phyloP scores from a whole-genome alignment of 35 echinoderm and acorn worm species.

The Lytechinus pictus region DNA sequence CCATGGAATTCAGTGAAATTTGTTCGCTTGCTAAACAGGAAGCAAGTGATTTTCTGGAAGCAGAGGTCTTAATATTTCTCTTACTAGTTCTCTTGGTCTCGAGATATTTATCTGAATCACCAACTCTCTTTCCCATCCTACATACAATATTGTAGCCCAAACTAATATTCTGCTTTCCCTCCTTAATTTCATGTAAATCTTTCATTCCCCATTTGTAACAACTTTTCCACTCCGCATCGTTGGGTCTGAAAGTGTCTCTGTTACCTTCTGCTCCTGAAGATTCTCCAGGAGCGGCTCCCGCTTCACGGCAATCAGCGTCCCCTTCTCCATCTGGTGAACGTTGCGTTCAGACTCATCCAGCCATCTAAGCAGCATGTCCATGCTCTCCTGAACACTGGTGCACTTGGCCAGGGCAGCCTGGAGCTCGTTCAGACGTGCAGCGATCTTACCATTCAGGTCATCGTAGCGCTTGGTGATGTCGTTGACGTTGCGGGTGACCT shows the following conservation, averaged over 20 bases:
- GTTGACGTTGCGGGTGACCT: constrained; percentile 64
- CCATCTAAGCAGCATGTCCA: constrained; percentile 86
- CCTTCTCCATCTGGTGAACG: constrained; percentile 92
- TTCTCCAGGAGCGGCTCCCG: constrained; percentile 88
- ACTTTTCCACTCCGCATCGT: too few relatives aligned
- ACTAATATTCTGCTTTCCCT: not conserved
- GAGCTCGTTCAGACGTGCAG: constrained; percentile 66
- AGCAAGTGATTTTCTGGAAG: too few relatives aligned
- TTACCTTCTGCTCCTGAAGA: constrained; percentile 91
- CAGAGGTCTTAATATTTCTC: too few relatives aligned
- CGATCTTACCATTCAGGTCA: constrained; percentile 70
- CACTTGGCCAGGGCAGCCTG: constrained; percentile 84
- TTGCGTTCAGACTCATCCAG: constrained; percentile 91
- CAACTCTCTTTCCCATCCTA: not conserved
- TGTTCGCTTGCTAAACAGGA: too few relatives aligned
- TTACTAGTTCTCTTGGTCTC: too few relatives aligned
- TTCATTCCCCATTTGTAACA: not conserved
- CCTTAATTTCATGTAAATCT: not conserved
- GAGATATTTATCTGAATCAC: too few relatives aligned
- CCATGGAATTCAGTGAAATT: too few relatives aligned
- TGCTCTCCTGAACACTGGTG: constrained; percentile 79
- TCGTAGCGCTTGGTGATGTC: constrained; percentile 78
- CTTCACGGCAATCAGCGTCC: constrained; percentile 79
- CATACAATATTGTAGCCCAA: not conserved
- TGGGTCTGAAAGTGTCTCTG: not conserved